These are phyloP conservation scores for Zalophus californianus DNA, from an alignment of 2,797 vertebrate genomes.

Conservation along the genomic window DNA sequence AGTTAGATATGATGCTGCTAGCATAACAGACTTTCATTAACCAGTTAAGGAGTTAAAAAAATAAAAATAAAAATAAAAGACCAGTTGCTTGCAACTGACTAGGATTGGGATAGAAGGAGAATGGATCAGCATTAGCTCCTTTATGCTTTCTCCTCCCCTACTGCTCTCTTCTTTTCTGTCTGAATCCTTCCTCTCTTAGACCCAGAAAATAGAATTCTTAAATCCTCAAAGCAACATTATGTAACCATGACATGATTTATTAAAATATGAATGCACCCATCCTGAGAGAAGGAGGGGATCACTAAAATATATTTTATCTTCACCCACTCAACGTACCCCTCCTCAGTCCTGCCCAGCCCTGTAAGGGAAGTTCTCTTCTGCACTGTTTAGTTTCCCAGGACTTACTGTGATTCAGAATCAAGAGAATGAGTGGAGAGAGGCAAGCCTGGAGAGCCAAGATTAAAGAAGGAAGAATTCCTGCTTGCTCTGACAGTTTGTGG, in stretches of 20 bases:
- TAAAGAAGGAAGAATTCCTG: neutral
- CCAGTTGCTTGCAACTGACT: neutral
- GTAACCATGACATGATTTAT: neutral
- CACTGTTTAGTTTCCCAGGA: neutral
- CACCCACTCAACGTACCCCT: neutral
- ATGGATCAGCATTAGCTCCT: neutral
- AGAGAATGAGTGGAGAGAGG: neutral
- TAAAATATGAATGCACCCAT: neutral
- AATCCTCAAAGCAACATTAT: conserved; percentile 54
- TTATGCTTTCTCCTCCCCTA: neutral
- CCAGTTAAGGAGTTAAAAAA: conserved; percentile 11
- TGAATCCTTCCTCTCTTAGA: neutral
- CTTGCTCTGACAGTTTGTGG: neutral
- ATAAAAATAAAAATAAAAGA: neutral
- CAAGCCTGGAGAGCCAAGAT: neutral
- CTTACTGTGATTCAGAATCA: neutral
- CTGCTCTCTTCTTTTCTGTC: neutral
- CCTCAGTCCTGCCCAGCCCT: neutral
- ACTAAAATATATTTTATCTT: neutral
- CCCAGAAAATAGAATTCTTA: conserved; percentile 52
- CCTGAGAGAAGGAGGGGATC: neutral
- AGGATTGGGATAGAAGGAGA: neutral
- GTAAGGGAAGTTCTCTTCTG: conserved; percentile 5
- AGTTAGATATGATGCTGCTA: neutral
- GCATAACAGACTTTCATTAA: neutral